Conservation (phyloP, 2,888 invertebrate species). For the Eulithis prunata region DNA sequence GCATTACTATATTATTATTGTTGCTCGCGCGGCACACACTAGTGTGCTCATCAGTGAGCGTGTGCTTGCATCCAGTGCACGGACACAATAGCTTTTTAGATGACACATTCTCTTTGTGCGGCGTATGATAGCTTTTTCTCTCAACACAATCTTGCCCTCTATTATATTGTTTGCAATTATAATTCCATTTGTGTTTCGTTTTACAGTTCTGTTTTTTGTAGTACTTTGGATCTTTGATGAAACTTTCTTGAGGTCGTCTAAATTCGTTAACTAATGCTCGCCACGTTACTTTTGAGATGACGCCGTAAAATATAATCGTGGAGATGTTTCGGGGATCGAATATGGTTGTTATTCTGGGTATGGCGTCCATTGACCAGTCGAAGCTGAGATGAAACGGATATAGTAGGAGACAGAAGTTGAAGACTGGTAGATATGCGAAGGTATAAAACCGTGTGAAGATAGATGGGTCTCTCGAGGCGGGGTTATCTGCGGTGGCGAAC, state of each 20-base stretch:
- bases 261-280: constrained; percentile 69
- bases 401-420: constrained; percentile 94
- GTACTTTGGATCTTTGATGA: constrained; percentile 65
- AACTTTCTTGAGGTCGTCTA: constrained; percentile 65
- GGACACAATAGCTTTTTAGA: constrained; percentile 76
- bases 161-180: constrained; percentile 70
- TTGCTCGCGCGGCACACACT: constrained; percentile 88
- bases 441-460: constrained; percentile 93
- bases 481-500: constrained; percentile 98
- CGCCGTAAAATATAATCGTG: constrained; percentile 89
- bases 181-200: constrained; percentile 75
- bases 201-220: constrained; percentile 74
- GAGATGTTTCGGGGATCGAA: constrained; percentile 92
- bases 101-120: constrained; percentile 69
- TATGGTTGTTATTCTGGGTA: constrained; percentile 92
- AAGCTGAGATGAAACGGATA: constrained; percentile 96
- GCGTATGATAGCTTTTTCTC: constrained; percentile 69
- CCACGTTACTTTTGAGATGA: constrained; percentile 75
- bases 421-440: constrained; percentile 95
- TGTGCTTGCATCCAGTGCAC: constrained; percentile 88
- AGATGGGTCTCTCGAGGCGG: constrained; percentile 94
- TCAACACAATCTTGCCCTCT: constrained; percentile 73
- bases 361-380: constrained; percentile 99
- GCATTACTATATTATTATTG: constrained; percentile 87
- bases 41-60: constrained; percentile 87